phyloP scores from a whole-genome alignment of 1,140 invertebrate genomes.

The Zaprionus africanus region DNA sequence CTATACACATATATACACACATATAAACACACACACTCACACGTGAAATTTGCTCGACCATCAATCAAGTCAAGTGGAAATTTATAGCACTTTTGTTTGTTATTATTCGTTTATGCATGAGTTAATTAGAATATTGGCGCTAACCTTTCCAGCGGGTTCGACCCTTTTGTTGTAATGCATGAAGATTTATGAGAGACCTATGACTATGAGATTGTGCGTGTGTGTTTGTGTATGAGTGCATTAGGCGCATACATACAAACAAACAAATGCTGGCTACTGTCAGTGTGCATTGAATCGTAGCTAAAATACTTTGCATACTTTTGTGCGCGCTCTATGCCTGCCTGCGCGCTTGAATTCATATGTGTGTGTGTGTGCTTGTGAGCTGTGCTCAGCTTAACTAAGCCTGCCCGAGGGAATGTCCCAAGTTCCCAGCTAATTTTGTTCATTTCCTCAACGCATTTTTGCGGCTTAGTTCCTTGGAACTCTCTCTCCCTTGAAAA shows the following conservation, averaged over 20 bases:
- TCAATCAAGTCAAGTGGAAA: slow-evolving; percentile 83
- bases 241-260: slow-evolving; percentile 1
- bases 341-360: background rate
- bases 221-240: slow-evolving; percentile 10
- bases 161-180: slow-evolving; percentile 65
- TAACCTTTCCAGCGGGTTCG: slow-evolving; percentile 59
- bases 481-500: slow-evolving; percentile 6
- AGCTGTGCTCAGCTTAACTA: slow-evolving; percentile 8
- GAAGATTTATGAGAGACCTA: slow-evolving; percentile 64
- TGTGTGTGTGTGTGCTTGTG: background rate
- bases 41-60: slow-evolving; percentile 53
- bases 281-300: slow-evolving; percentile 48
- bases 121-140: slow-evolving; percentile 82
- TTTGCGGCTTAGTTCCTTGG: slow-evolving; percentile 29
- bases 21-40: background rate
- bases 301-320: slow-evolving; percentile 41
- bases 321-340: slow-evolving; percentile 11
- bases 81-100: slow-evolving; percentile 83
- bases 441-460: slow-evolving; percentile 61
- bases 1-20: background rate
- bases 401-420: slow-evolving; percentile 39
- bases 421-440: slow-evolving; percentile 66
- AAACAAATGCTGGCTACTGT: slow-evolving; percentile 27
- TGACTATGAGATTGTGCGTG: background rate
- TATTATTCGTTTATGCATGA: slow-evolving; percentile 83